Evolutionary conservation across 2,888 invertebrate genomes (phyloP), one percentile per base, ranked within the genome.

Genomic region (Nemotelus nigrinus): DNA sequence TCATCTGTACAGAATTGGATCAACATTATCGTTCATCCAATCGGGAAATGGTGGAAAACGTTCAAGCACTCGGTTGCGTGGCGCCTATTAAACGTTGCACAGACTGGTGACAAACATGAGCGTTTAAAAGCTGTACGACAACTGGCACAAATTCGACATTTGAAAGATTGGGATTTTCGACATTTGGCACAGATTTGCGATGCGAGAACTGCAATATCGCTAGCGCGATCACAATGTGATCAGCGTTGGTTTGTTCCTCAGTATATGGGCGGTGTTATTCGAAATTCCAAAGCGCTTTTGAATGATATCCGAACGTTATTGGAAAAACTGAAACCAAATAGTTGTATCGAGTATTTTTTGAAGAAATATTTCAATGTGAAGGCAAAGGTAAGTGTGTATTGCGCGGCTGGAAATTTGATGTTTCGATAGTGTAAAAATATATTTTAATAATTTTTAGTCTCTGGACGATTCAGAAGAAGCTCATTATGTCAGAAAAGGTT

Each of bases 101-200:
- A 91, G 80, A 89, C 89, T 80, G 92, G 93, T n/a, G 89, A 89
- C 79, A 88, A 87, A 79, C 88, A 89, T 76, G 90, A 93, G 80
- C 89, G 92, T 6, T 88, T 90, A 70, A 90, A 90, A 82, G 93
- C 94, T 1, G 86, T 94, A 0, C 88, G 90, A 72, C 90, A 91
- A 79, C 87, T 94, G 25, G 91, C 92, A 2, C 88, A 89, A 50
- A 90, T 93, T 80, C 92, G 91, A 83, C 90, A 91, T 83, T 89
- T 93, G 25, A 91, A 91, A 85, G 87, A 87, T 78, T 91, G 91
- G 91, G 90, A 94, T 82, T 94, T 91, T 83, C 88, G 89, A 74
- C 92, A 93, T 82, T 89, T 96, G 79, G 94, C 96, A 3, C 94
- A 95, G 87, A 92, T 93, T 80, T 90, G 94, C 82, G 93, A 95